These are phyloP conservation scores for Cynodonichthys magdalenae DNA, from an alignment of 2,797 vertebrate species.

Conservation along the genomic window DNA sequence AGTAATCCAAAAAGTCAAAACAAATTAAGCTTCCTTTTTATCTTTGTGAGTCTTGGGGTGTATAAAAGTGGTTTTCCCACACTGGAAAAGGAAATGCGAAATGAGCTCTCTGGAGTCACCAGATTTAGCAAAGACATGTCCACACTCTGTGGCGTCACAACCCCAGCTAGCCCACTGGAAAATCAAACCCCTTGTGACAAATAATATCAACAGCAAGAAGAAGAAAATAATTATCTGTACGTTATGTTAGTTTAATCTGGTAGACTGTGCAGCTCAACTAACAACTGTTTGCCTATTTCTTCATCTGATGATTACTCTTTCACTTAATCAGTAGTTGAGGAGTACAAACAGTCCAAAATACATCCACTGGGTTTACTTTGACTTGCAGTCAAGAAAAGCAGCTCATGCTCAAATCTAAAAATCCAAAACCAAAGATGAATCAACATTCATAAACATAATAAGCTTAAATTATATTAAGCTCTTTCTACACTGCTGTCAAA, in stretches of 20 bases:
- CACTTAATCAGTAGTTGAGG: background rate
- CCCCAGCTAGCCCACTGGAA: constrained; percentile 26
- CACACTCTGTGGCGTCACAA: constrained; percentile 45
- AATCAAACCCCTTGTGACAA: constrained; percentile 23
- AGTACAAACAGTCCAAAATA: constrained; percentile 1
- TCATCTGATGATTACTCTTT: background rate
- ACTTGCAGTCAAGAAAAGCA: no score
- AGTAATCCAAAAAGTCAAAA: constrained; percentile 28
- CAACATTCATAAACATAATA: background rate
- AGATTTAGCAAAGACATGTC: constrained; percentile 61
- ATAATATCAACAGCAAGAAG: background rate
- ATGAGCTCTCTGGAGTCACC: constrained; percentile 51
- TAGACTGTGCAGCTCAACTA: background rate
- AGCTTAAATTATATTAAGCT: background rate
- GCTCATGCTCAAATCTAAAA: background rate
- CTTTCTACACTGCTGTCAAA: no score
- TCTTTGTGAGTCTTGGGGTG: constrained; percentile 9
- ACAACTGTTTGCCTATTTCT: background rate
- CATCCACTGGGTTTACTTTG: constrained; percentile 1
- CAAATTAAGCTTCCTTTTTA: constrained; percentile 6
- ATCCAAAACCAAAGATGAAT: background rate
- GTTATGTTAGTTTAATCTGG: background rate
- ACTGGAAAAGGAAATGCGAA: constrained; percentile 62
- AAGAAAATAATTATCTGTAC: background rate
- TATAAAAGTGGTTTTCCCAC: constrained; percentile 67